Base-by-base conservation (phyloP, 2,797 vertebrate species). In the Salarias fasciatus region DNA sequence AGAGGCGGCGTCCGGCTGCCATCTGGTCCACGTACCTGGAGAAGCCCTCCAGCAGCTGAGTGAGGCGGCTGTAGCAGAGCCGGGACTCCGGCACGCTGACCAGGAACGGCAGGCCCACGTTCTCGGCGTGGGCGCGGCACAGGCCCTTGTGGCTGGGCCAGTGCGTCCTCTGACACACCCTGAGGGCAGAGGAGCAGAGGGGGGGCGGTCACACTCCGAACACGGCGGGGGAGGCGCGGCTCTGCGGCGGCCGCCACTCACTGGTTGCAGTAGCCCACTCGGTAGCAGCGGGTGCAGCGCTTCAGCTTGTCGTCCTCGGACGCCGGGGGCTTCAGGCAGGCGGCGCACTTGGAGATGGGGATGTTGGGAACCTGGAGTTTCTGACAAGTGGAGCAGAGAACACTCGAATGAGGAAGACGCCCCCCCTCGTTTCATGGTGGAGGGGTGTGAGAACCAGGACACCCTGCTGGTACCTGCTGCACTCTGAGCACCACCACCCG, bases 181-280 rank as follows among this genome's bases (percentile, higher is more conserved):
- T 99, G 80, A 14, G 63, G 40, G 58, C 11, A 42, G 15, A n/a
- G 42, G 33, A 45, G 33, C 9, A 55, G 5, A 59, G 8, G 6
- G 59, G 11, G 5, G 11, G 6, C 24, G 24, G 24, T 2, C 2
- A 24, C 18, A 1, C 33, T 28, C 4, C 14, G 53, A 29, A 24
- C 18, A 2, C 24, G 18, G 18, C 24, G 18, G 18, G 24, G 18
- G 18, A 24, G 24, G 18, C 24, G 18, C 2, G 24, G 18, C 18
- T 24, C 3, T 18, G 18, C 3, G 18, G 24, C 18, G 3, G 18
- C 18, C 18, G 24, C 18, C 18, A 45, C 96, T 96, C 84, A 99
- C 98, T 97, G 96, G 41, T 99, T 99, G 90, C 98, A 99, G 88
- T 99, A 99, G 87, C 97, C 96, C 2, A 98, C 98, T 0, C 97